Conservation (phyloP, 2,888 invertebrate species). For the Platypus cylindrus region DNA sequence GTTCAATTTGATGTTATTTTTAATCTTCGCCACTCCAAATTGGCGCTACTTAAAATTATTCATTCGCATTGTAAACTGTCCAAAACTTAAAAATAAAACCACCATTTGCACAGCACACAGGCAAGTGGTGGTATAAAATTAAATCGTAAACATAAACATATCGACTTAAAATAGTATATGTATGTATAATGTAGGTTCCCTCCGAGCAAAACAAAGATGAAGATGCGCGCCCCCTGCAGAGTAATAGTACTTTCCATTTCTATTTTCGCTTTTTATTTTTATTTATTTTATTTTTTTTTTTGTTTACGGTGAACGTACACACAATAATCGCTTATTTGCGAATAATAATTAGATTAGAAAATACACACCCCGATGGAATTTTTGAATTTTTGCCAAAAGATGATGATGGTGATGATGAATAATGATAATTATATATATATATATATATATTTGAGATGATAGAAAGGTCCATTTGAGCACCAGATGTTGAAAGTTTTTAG, state of each 20-base stretch:
- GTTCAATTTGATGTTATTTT: too few species aligned
- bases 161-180: too few species aligned
- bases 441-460: conserved; percentile 12
- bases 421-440: too few species aligned
- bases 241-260: conserved; percentile 4
- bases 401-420: conserved; percentile 10
- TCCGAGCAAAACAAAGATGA: conserved; percentile 10
- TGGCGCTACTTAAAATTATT: too few species aligned
- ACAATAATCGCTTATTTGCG: conserved; percentile 11
- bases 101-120: too few species aligned
- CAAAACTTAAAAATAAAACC: too few species aligned
- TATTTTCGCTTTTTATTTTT: conserved; percentile 10
- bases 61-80: too few species aligned
- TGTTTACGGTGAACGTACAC: conserved; percentile 8
- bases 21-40: too few species aligned
- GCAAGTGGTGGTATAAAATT: not conserved
- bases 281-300: too few species aligned
- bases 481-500: too few species aligned
- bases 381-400: conserved; percentile 10
- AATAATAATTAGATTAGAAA: conserved; percentile 9
- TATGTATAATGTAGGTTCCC: conserved; percentile 7
- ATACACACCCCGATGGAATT: conserved; percentile 9
- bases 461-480: conserved; percentile 9
- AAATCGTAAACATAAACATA: conserved; percentile 2
- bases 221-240: too few species aligned